These are phyloP conservation scores for Macrobrachium nipponense DNA, from an alignment of 1,140 invertebrate genomes.

Conservation along the genomic window DNA sequence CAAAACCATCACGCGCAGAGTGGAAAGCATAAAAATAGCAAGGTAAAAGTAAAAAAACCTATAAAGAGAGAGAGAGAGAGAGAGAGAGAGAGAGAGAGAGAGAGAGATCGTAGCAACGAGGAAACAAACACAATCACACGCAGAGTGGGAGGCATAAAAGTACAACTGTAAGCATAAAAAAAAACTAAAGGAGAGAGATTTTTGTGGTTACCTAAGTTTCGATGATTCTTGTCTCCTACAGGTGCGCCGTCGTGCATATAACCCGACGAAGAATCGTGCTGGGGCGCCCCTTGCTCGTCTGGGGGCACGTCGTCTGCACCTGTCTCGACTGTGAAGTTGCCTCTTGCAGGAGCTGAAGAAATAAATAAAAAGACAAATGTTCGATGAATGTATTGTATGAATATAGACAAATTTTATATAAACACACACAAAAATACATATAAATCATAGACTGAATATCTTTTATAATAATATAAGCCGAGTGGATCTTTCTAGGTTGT, in stretches of 20 bases:
- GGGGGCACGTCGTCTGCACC: constrained; percentile 68
- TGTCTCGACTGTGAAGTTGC: constrained; percentile 76
- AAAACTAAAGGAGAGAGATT: not conserved
- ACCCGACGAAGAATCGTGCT: constrained; percentile 41
- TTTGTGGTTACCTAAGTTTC: constrained; percentile 15
- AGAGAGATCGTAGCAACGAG: not conserved
- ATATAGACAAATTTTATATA: not conserved
- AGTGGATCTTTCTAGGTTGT: no score
- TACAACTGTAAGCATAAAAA: not conserved
- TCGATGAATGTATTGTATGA: not conserved
- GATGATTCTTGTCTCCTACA: constrained; percentile 20
- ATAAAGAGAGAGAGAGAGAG: not conserved
- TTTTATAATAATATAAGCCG: no score
- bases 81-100: not conserved
- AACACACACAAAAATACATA: not conserved
- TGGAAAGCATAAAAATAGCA: no score
- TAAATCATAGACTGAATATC: no score
- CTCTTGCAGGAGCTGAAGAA: constrained; percentile 67
- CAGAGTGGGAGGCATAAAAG: not conserved
- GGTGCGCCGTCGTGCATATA: constrained; percentile 33
- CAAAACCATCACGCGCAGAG: not conserved
- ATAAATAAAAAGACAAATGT: not conserved
- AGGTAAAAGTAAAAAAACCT: not conserved
- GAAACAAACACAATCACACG: no score
- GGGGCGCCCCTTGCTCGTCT: not conserved